These are phyloP conservation scores for Neoitamus cyanurus DNA, from an alignment of 2,888 invertebrate species.

Conservation along the genomic window DNA sequence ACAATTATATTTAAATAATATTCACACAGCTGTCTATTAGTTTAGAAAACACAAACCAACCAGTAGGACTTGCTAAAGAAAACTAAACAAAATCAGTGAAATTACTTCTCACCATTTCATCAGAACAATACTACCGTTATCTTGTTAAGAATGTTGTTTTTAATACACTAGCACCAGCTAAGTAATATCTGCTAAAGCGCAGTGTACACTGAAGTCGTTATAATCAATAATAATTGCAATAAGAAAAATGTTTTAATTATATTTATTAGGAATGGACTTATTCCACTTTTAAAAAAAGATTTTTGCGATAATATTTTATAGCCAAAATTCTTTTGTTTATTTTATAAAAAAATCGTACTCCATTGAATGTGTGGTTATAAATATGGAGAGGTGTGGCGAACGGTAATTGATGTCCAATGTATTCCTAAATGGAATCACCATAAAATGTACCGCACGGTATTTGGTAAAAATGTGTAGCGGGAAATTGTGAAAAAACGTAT, in stretches of 20 bases:
- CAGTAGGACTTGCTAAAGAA: slow-evolving; percentile 38
- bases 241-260: slow-evolving; percentile 32
- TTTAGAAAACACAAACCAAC: slow-evolving; percentile 26
- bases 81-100: slow-evolving; percentile 37
- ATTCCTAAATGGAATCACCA: too few relatives aligned
- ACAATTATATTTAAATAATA: slow-evolving; percentile 24
- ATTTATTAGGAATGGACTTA: slow-evolving; percentile 25
- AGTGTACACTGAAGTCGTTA: slow-evolving; percentile 16
- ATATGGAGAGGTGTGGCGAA: not conserved
- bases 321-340: not conserved
- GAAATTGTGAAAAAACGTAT: too few relatives aligned
- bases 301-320: too few relatives aligned
- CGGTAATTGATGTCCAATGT: too few relatives aligned
- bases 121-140: slow-evolving; percentile 33
- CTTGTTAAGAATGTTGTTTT: slow-evolving; percentile 27
- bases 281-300: not conserved
- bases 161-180: not conserved
- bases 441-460: too few relatives aligned
- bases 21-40: slow-evolving; percentile 36
- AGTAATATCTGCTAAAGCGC: slow-evolving; percentile 7
- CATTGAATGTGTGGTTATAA: slow-evolving; percentile 17
- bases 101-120: slow-evolving; percentile 33
- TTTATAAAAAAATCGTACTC: not conserved
- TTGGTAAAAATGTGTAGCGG: too few relatives aligned
- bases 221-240: slow-evolving; percentile 30